phyloP scores from a whole-genome alignment of 2,113 vertebrate genomes.

The Lepisosteus osseus region DNA sequence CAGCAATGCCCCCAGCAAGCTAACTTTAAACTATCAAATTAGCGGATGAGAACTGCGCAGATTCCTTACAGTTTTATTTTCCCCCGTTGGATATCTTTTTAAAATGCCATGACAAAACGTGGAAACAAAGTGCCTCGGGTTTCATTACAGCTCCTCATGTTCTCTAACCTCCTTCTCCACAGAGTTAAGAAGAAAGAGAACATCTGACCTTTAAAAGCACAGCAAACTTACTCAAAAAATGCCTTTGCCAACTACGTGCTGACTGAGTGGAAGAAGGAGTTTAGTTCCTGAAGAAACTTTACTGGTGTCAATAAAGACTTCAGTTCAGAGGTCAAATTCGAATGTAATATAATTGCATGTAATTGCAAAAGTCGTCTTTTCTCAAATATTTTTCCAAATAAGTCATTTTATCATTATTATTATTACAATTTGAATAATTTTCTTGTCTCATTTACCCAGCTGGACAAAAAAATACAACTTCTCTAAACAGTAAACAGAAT shows the following conservation, averaged over 20 bases:
- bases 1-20: conserved; percentile 42
- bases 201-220: conserved; percentile 23
- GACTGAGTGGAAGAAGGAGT: conserved; percentile 21
- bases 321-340: conserved; percentile 32
- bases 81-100: background rate
- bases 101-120: conserved; percentile 2
- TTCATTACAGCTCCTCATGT: conserved; percentile 29
- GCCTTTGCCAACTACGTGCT: background rate
- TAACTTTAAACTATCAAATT: conserved; percentile 40
- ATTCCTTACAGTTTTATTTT: too few species aligned
- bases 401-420: conserved; percentile 15
- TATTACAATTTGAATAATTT: conserved; percentile 25
- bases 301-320: conserved; percentile 22
- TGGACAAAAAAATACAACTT: conserved; percentile 6
- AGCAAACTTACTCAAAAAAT: background rate
- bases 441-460: conserved; percentile 2
- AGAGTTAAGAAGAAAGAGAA: conserved; percentile 17
- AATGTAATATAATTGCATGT: conserved; percentile 10
- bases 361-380: conserved; percentile 19
- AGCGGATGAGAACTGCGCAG: conserved; percentile 9
- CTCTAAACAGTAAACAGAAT: background rate
- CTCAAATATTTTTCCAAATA: background rate
- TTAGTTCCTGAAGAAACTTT: conserved; percentile 12
- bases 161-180: conserved; percentile 24
- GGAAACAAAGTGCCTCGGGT: conserved; percentile 11